These are phyloP conservation scores for Metridium senile DNA, from an alignment of 92 coral and sea anemone genomes.

Conservation along the genomic window DNA sequence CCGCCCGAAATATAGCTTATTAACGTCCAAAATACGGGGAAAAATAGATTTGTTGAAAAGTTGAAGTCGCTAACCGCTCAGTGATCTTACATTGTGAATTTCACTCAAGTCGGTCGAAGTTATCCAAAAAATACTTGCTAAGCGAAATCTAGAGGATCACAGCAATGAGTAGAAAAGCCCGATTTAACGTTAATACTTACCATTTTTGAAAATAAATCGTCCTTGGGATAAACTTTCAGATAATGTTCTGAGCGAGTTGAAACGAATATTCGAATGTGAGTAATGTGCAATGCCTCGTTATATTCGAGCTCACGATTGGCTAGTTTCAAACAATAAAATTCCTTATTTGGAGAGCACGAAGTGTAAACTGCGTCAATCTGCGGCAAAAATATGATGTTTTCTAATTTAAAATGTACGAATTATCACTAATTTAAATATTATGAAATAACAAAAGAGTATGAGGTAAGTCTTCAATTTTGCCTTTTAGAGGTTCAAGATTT, in stretches of 20 bases:
- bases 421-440: slow-evolving; percentile 27
- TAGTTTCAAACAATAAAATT: slow-evolving; percentile 24
- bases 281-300: slow-evolving; percentile 33
- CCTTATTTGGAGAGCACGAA: slow-evolving; percentile 52
- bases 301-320: slow-evolving; percentile 34
- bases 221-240: slow-evolving; percentile 32
- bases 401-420: slow-evolving; percentile 25
- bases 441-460: not conserved
- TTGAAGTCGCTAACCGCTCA: not conserved
- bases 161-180: not conserved
- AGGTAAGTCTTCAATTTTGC: not conserved
- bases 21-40: not conserved
- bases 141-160: not conserved
- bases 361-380: slow-evolving; percentile 59
- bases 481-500: not conserved
- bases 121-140: not conserved
- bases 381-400: slow-evolving; percentile 37
- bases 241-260: slow-evolving; percentile 32
- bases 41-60: not conserved
- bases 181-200: slow-evolving; percentile 13
- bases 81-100: not conserved
- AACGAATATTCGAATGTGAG: slow-evolving; percentile 45
- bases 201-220: slow-evolving; percentile 16
- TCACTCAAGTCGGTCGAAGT: not conserved
- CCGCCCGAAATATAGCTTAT: not conserved